These are phyloP conservation scores for Azorinus chamasolen DNA, from an alignment of 2,888 invertebrate species.

Conservation along the genomic window DNA sequence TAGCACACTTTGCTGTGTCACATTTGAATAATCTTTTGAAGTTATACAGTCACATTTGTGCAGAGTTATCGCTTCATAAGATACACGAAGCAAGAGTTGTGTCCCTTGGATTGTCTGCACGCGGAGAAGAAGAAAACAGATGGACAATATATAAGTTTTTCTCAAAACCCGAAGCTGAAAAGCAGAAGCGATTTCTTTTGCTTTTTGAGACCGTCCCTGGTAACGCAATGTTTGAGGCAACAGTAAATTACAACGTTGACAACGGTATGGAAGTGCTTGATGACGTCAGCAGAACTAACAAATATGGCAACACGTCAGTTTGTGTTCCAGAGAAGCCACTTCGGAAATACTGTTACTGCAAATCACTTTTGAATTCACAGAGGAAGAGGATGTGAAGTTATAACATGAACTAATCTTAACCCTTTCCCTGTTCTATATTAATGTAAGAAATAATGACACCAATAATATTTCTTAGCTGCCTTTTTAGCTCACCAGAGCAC, in stretches of 20 bases:
- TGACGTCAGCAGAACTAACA: slow-evolving; percentile 68
- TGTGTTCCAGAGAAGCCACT: slow-evolving; percentile 63
- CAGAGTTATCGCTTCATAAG: slow-evolving; percentile 85
- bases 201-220: slow-evolving; percentile 65
- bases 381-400: too few relatives aligned
- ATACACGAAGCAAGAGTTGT: slow-evolving; percentile 51
- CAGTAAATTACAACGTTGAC: slow-evolving; percentile 45
- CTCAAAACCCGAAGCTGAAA: slow-evolving; percentile 88
- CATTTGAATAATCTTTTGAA: slow-evolving; percentile 60
- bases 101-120: slow-evolving; percentile 52
- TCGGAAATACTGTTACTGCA: slow-evolving; percentile 67
- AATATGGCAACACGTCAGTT: slow-evolving; percentile 67
- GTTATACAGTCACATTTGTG: slow-evolving; percentile 89
- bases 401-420: too few relatives aligned
- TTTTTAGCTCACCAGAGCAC: too few relatives aligned
- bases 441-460: too few relatives aligned
- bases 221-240: slow-evolving; percentile 68
- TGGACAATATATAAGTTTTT: slow-evolving; percentile 89
- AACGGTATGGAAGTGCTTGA: slow-evolving; percentile 54
- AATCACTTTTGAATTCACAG: slow-evolving; percentile 6
- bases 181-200: slow-evolving; percentile 60
- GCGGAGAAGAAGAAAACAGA: slow-evolving; percentile 53
- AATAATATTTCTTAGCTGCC: too few relatives aligned
- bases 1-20: slow-evolving; percentile 87
- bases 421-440: too few relatives aligned